Evolutionary conservation across 2,797 vertebrate species (phyloP).

Genomic region (Platyrinchus mystaceus): DNA sequence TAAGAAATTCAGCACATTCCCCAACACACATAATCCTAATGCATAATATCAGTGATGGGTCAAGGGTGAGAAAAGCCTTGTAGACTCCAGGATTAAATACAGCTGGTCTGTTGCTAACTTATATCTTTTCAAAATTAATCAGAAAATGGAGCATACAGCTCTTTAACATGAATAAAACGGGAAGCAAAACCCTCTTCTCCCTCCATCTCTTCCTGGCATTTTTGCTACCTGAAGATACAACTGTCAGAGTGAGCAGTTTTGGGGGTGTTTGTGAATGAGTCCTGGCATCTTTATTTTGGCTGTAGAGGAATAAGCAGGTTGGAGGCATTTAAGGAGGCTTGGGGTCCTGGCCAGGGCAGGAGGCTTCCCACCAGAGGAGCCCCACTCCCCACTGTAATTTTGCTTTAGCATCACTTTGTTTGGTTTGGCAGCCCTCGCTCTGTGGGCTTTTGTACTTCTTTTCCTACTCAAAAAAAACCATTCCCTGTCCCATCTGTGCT

Average conservation of each 20-base stretch:
- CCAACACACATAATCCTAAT: neutral
- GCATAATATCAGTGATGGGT: neutral
- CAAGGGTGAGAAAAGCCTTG: neutral
- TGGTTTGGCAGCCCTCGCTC: neutral
- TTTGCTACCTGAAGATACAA: neutral
- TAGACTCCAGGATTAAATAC: neutral
- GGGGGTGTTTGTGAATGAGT: neutral
- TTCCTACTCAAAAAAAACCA: neutral
- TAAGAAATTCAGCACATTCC: conserved; percentile 22
- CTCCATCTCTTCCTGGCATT: neutral
- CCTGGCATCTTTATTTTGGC: neutral
- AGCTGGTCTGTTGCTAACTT: neutral
- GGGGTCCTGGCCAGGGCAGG: neutral
- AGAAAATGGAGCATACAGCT: neutral
- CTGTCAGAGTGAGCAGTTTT: neutral
- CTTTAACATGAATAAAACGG: neutral
- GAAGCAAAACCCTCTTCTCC: neutral
- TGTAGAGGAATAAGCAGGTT: neutral
- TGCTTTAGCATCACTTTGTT: neutral
- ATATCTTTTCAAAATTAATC: neutral
- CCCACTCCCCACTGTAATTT: accelerated
- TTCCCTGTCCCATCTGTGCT: neutral
- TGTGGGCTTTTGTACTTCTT: neutral
- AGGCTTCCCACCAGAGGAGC: neutral
- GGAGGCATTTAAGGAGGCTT: neutral